Evolutionary conservation across 2,888 invertebrate genomes (phyloP).

Genomic region (Drosophila paracracens): DNA sequence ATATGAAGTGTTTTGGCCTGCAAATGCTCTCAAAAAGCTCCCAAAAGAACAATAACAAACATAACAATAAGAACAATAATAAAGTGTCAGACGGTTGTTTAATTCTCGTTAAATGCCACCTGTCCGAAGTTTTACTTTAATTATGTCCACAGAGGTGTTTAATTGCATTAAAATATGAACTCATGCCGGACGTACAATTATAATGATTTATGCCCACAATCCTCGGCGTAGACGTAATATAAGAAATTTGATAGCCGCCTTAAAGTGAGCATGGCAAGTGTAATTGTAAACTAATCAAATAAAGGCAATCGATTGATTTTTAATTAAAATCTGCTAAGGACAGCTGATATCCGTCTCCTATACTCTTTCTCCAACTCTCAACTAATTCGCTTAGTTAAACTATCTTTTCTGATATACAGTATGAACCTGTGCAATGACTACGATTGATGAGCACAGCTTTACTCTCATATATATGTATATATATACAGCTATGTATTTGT

Average conservation of each 20-base stretch:
- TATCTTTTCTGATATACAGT: neutral
- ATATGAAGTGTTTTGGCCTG: constrained; percentile 23
- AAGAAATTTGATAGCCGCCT: constrained; percentile 6
- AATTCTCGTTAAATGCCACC: constrained; percentile 12
- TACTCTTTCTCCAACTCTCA: neutral
- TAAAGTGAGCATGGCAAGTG: constrained; percentile 14
- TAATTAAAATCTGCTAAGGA: constrained; percentile 29
- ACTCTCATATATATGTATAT: neutral
- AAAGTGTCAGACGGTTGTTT: constrained; percentile 38
- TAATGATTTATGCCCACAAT: constrained; percentile 39
- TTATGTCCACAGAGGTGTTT: constrained; percentile 44
- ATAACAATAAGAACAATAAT: constrained; percentile 25
- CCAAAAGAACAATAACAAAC: constrained; percentile 52
- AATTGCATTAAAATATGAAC: constrained; percentile 63
- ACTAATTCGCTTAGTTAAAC: neutral
- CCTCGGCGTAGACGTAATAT: constrained; percentile 28
- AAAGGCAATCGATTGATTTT: constrained; percentile 39
- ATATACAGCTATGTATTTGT: neutral
- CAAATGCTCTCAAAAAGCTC: constrained; percentile 44
- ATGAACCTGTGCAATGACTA: neutral
- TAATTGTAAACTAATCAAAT: constrained; percentile 13
- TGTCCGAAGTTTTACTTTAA: constrained; percentile 32
- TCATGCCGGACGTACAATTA: constrained; percentile 7
- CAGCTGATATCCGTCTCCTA: neutral
- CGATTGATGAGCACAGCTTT: neutral